phyloP scores from a whole-genome alignment of 2,797 vertebrate species.

The Odontamblyopus lacepedii region DNA sequence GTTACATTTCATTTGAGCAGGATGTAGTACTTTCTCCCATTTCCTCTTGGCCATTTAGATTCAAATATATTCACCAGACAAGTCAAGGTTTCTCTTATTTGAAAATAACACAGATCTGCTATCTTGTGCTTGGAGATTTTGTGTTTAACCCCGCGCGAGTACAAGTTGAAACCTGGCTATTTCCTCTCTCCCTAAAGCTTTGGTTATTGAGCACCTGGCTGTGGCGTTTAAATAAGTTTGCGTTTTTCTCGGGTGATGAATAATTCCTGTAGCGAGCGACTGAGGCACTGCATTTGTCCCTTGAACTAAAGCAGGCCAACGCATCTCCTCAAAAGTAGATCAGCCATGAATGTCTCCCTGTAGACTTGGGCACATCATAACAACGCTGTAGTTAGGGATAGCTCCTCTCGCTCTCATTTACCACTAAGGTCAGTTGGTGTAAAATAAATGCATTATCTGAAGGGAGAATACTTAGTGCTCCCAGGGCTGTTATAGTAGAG shows the following conservation, averaged over 20 bases:
- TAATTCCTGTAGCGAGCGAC: slow-evolving; percentile 55
- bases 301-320: slow-evolving; percentile 74
- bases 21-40: slow-evolving; percentile 10
- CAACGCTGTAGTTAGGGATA: slow-evolving; percentile 17
- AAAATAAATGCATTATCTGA: not conserved
- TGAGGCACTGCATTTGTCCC: slow-evolving; percentile 52
- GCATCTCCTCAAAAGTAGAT: slow-evolving; percentile 67
- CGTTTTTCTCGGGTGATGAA: slow-evolving; percentile 67
- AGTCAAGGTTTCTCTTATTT: slow-evolving; percentile 17
- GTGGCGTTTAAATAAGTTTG: slow-evolving; percentile 56
- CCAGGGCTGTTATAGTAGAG: not conserved
- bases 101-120: slow-evolving; percentile 14
- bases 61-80: slow-evolving; percentile 14
- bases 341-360: slow-evolving; percentile 65
- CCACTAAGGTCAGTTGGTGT: not conserved
- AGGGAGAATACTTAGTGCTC: not conserved
- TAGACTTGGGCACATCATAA: slow-evolving; percentile 47
- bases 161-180: slow-evolving; percentile 38
- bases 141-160: slow-evolving; percentile 25
- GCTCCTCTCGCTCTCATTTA: not conserved
- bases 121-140: slow-evolving; percentile 15
- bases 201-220: slow-evolving; percentile 54
- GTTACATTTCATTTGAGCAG: slow-evolving; percentile 16
- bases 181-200: slow-evolving; percentile 35
- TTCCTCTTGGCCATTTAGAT: slow-evolving; percentile 23